Evolutionary conservation across 2,888 invertebrate genomes (phyloP), one percentile per base, ranked within the genome.

Genomic region (Shargacucullia verbasci): DNA sequence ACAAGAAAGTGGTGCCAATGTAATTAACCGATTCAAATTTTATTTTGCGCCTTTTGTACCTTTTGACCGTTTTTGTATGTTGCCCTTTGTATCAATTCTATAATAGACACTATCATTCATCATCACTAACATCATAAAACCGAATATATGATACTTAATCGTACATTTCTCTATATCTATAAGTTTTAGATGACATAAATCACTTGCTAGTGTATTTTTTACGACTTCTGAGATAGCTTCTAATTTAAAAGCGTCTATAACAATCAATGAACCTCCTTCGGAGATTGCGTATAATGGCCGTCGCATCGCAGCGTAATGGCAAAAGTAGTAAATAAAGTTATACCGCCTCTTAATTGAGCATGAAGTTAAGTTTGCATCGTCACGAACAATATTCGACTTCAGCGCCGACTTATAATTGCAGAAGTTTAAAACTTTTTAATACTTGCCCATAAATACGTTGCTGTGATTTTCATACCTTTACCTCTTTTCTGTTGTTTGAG

Each of bases 291-390:
- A 44, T 67, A 67, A 67, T 53, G 35, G 38, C 45, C 38, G 41
- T 39, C 48, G 15, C 33, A 40, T 29, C n/a, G n/a, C n/a, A n/a
- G 20, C 38, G 29, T 29, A 41, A 38, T 25, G 12, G 40, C 12
- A 33, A 45, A 48, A 53, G 53, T 43, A 49, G 49, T 62, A 58
- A 67, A 62, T 65, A 29, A 67, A 67, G 53, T 67, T 50, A 37
- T 43, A 53, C 40, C 29, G 39, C 34, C 14, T 35, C 7, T 66
- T 49, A 27, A 53, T 46, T 46, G 52, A 48, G 41, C 48, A 15
- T 58, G 41, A 33, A 31, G 41, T 43, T 0, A 6, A 48, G 27
- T 67, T 62, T 41, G 11, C 44, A 46, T 62, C 31, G 34, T 60
- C 1, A 10, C 10, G 45, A 35, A 50, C 55, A 27, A 65, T 44